Conservation (phyloP, 1,140 invertebrate species). For the Drosophila pseudoananassae region DNA sequence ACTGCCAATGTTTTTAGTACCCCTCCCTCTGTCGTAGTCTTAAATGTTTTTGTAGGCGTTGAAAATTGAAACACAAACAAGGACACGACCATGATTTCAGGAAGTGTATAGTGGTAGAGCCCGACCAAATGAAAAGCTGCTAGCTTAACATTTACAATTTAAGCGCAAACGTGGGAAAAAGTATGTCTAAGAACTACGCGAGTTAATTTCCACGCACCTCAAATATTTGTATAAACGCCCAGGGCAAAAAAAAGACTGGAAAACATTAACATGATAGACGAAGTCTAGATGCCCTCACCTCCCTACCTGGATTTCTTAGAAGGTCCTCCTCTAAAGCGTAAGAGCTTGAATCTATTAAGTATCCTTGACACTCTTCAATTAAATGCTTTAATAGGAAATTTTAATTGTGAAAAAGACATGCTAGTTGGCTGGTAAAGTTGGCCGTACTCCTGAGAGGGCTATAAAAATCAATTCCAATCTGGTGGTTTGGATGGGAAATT, state of each 20-base stretch:
- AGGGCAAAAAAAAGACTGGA: slow-evolving; percentile 14
- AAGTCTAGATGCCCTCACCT: neutral
- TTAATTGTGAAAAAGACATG: neutral
- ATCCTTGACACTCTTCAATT: neutral
- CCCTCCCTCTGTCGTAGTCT: slow-evolving; percentile 19
- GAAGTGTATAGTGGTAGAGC: slow-evolving; percentile 10
- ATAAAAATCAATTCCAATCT: slow-evolving; percentile 72
- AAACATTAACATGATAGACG: neutral
- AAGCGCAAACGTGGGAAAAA: slow-evolving; percentile 70
- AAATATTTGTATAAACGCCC: slow-evolving; percentile 66
- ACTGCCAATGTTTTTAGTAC: slow-evolving; percentile 29
- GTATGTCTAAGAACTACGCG: slow-evolving; percentile 59
- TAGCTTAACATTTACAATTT: slow-evolving; percentile 69
- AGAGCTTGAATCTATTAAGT: neutral
- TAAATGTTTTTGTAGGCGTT: slow-evolving; percentile 64
- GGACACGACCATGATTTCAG: slow-evolving; percentile 28
- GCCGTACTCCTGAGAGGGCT: slow-evolving; percentile 23
- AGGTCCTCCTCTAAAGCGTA: too few species aligned
- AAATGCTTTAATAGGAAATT: neutral
- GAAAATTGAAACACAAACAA: slow-evolving; percentile 80
- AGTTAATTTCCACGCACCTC: slow-evolving; percentile 74
- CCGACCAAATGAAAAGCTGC: slow-evolving; percentile 20
- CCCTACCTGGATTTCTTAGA: too few species aligned
- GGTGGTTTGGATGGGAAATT: slow-evolving; percentile 15
- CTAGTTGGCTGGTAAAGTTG: slow-evolving; percentile 28